These are phyloP conservation scores for Drosophila niveifrons DNA, from an alignment of 2,888 invertebrate genomes.

Conservation along the genomic window DNA sequence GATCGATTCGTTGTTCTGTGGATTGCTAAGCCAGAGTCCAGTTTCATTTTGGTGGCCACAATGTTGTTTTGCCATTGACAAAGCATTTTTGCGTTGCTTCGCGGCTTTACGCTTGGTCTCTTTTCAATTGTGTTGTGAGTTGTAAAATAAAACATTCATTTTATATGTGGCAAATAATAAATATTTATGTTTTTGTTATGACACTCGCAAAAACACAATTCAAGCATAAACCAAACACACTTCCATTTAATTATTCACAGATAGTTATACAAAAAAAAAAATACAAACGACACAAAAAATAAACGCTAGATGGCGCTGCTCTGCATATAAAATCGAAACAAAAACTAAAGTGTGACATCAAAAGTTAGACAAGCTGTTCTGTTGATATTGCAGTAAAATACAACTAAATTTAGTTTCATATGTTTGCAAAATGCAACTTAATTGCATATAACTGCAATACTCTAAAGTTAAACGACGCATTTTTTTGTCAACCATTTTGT, in stretches of 20 bases:
- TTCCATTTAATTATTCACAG: background rate
- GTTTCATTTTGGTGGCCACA: background rate
- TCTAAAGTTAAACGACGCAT: too few species aligned
- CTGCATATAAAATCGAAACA: too few species aligned
- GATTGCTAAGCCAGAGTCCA: constrained; percentile 1
- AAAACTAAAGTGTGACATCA: too few species aligned
- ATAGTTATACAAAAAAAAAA: background rate
- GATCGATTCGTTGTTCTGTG: background rate
- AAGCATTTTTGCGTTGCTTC: background rate
- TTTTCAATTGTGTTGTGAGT: constrained; percentile 1
- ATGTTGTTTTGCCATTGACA: background rate
- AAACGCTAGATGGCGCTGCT: background rate
- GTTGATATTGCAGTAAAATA: too few species aligned
- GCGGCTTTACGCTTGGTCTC: background rate
- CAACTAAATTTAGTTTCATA: too few species aligned
- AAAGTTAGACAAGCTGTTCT: too few species aligned
- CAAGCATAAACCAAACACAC: background rate
- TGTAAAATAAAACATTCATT: background rate
- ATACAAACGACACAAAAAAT: background rate
- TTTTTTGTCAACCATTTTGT: too few species aligned
- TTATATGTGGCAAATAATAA: background rate
- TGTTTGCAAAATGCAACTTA: too few species aligned
- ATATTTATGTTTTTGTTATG: background rate
- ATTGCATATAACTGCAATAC: too few species aligned
- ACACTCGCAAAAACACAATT: background rate